Base-by-base conservation (phyloP, 1,140 invertebrate species). In the Papilio helenus region DNA sequence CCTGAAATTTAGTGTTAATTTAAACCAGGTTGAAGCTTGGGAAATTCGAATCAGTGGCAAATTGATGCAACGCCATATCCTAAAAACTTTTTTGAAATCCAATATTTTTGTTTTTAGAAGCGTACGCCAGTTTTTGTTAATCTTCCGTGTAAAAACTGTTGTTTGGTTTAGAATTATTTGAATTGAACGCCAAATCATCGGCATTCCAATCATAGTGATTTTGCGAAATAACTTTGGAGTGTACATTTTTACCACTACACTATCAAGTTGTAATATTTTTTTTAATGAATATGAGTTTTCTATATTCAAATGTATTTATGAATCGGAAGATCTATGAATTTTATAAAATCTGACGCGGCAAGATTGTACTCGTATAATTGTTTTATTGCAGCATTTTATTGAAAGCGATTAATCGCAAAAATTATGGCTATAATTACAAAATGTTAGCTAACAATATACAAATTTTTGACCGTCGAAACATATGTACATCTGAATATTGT, bases 181-280 rank as follows among this genome's bases (percentile, higher is more conserved):
- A 73, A 46, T 73, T 73, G n/a, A 74, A 74, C 39, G 20, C 44
- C 72, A 74, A 74, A 74, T 44, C 44, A 49, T 26, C 44, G 72
- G 39, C 39, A 49, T 46, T 49, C 16, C 23, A 46, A 74, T 74
- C 39, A 51, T 46, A 46, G 44, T 74, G 12, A 46, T 46, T 74
- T 46, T 46, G 0, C 14, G 10, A 46, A 68, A 68, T 29, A 68
- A 68, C 61, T 18, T 16, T 12, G 12, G 29, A 9, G 10, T 61
- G 23, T 61, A 29, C 26, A 26, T 14, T 68, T 68, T 34, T 5
- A 68, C 61, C 58, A 34, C 58, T 29, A 61, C 23, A 8, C 23
- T 61, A 23, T 29, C 23, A 26, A 61, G 1, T 61, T 26, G 58
- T n/a, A n/a, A n/a, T n/a, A n/a, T 5, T 61, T 18, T 20, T 20